Evolutionary conservation across 2,888 invertebrate genomes (phyloP).

Genomic region (Scaptomyza cyrtandrae): DNA sequence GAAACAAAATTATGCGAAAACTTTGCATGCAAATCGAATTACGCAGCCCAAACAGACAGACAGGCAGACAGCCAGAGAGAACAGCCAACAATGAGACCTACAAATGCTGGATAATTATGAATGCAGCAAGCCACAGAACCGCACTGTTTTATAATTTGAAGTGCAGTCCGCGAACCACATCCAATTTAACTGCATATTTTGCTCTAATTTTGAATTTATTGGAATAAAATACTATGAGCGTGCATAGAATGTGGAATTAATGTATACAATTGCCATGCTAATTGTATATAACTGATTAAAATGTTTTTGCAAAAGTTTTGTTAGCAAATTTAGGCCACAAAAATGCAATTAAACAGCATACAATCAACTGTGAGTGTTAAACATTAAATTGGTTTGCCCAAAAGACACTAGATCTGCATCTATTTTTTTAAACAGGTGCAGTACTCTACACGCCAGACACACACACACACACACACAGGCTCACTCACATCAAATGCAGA

Average conservation of each 20-base stretch:
- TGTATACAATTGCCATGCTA: conserved; percentile 49
- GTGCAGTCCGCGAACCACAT: conserved; percentile 50
- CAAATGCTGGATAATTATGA: conserved; percentile 51
- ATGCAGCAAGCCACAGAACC: conserved; percentile 49
- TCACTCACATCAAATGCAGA: conserved; percentile 34
- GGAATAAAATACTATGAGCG: neutral
- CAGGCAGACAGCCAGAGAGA: neutral
- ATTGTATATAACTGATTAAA: conserved; percentile 56
- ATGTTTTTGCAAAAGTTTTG: conserved; percentile 53
- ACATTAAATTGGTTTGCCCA: conserved; percentile 12
- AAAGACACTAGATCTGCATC: conserved; percentile 7
- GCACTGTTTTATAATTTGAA: conserved; percentile 55
- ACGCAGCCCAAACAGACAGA: conserved; percentile 5
- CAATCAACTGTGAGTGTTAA: conserved; percentile 44
- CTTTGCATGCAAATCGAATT: conserved; percentile 39
- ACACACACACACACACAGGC: neutral
- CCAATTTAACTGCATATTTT: conserved; percentile 43
- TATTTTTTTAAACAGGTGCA: conserved; percentile 6
- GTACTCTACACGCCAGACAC: conserved; percentile 11
- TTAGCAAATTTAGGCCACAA: conserved; percentile 57
- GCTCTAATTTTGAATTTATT: conserved; percentile 37
- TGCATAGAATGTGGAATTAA: conserved; percentile 21
- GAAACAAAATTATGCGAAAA: conserved; percentile 16
- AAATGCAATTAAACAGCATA: conserved; percentile 61
- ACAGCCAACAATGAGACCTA: conserved; percentile 17